Evolutionary conservation across 2,113 vertebrate genomes (phyloP), one percentile per base, ranked within the genome.

Genomic region (Engystomops pustulosus): DNA sequence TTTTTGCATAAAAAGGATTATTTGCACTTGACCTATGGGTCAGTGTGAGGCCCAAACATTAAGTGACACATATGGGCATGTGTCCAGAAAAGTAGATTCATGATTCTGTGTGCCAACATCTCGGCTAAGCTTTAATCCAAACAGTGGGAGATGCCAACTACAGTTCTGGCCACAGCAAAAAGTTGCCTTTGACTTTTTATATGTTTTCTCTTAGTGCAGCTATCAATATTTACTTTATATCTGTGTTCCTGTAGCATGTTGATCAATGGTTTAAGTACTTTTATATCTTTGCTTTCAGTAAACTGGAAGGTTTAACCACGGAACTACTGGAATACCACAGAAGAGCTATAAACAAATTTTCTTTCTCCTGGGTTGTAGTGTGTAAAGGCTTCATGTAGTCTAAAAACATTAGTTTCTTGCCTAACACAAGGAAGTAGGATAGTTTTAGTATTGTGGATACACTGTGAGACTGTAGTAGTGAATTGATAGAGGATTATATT

Each of bases 11-110:
- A 72, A 41, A 45, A 45, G n/a, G 23, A 41, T n/a, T 9, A 4
- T 47, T 30, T 15, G 47, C 45, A 4, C 38, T 41, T 41, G 4
- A 8, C 38, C 38, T n/a, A 32, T 17, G 14, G 47, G 2, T 18
- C 30, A 34, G 45, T 51, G 45, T 49, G 47, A 75, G 27, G 71
- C 45, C 71, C 71, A 75, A 45, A 75, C 71, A 75, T 75, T 17
- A 34, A 75, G 71, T 51, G 41, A 30, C 45, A 75, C 18, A 15
- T 20, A 17, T 51, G 17, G 41, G 17, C 6, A 10, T 75, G 71
- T 74, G 71, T 25, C 23, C 25, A 51, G 71, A 75, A 51, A 75
- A 27, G 25, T 49, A 25, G 41, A 75, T 51, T 25, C 71, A 75
- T 51, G 45, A 15, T 51, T 3, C 6, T 75, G 15, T 34, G 9